Percentiles rank a stretch among this genome's conserved stretches.
Evolutionary conservation across 2,113 vertebrate species (phyloP).

Genomic region (Lasiurus cinereus): DNA sequence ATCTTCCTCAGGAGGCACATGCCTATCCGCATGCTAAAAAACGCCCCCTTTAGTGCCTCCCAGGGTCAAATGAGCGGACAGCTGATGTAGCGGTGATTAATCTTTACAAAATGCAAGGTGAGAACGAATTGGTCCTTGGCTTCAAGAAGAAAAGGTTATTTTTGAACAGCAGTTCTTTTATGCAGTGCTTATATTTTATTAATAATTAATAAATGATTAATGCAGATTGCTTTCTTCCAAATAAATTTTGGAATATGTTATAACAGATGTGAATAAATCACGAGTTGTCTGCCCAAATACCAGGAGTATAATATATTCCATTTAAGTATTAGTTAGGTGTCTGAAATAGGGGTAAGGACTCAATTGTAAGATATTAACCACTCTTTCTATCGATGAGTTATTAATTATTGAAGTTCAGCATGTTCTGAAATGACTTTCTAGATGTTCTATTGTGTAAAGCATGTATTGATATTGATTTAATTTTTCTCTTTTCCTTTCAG

Average conservation of each 20-base stretch:
- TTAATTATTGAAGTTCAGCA: constrained; percentile 62
- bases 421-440: constrained; percentile 71
- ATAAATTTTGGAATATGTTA: constrained; percentile 83
- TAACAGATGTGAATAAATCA: constrained; percentile 83
- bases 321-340: constrained; percentile 85
- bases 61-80: constrained; percentile 55
- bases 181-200: constrained; percentile 81
- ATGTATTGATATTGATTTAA: constrained; percentile 69
- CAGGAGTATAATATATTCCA: constrained; percentile 78
- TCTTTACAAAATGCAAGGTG: constrained; percentile 54
- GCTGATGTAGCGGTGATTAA: constrained; percentile 24
- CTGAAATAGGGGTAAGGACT: constrained; percentile 61
- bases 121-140: constrained; percentile 57
- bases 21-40: not conserved
- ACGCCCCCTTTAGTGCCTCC: not conserved
- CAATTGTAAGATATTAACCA: constrained; percentile 67
- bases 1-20: not conserved
- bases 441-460: constrained; percentile 79
- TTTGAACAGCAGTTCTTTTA: constrained; percentile 70
- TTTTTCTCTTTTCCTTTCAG: constrained; percentile 57
- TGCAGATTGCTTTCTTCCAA: constrained; percentile 78
- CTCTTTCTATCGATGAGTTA: constrained; percentile 26
- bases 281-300: constrained; percentile 82
- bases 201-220: constrained; percentile 88
- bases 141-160: constrained; percentile 75